Conservation (phyloP, 2,797 vertebrate species). For the Platyrinchus mystaceus region DNA sequence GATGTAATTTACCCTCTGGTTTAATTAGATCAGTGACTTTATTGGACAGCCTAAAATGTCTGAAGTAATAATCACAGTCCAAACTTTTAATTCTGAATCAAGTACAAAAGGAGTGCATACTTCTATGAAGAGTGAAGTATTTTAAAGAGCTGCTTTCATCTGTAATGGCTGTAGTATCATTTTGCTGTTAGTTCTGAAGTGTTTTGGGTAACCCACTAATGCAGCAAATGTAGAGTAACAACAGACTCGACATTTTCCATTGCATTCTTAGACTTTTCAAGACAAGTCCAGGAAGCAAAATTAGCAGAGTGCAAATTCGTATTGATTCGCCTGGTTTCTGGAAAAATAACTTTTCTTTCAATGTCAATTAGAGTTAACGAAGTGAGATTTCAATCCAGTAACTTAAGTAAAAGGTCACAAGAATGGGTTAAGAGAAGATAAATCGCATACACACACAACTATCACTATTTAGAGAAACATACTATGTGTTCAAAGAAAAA, state of each 20-base stretch:
- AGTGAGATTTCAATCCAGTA: conserved; percentile 36
- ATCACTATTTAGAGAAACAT: neutral
- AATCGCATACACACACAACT: neutral
- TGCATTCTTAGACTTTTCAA: neutral
- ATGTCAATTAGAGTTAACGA: conserved; percentile 60
- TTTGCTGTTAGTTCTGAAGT: conserved; percentile 1
- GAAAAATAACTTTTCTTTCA: conserved; percentile 57
- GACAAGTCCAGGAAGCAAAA: conserved; percentile 20
- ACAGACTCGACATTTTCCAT: neutral
- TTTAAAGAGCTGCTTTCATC: conserved; percentile 3
- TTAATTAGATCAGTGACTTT: conserved; percentile 46
- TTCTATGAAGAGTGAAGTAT: neutral
- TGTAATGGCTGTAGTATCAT: neutral
- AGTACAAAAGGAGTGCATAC: neutral
- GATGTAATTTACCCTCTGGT: conserved; percentile 3
- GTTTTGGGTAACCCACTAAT: neutral
- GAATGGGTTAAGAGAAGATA: conserved; percentile 8
- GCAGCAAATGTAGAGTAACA: neutral
- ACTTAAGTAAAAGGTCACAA: conserved; percentile 44
- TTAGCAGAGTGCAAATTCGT: conserved; percentile 41
- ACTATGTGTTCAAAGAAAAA: neutral
- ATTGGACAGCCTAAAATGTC: conserved; percentile 40
- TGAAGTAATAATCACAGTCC: neutral
- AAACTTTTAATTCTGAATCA: conserved; percentile 26
- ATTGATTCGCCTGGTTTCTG: conserved; percentile 19